Evolutionary conservation across 2,888 invertebrate species (phyloP).

Genomic region (Drosophila mulleri): DNA sequence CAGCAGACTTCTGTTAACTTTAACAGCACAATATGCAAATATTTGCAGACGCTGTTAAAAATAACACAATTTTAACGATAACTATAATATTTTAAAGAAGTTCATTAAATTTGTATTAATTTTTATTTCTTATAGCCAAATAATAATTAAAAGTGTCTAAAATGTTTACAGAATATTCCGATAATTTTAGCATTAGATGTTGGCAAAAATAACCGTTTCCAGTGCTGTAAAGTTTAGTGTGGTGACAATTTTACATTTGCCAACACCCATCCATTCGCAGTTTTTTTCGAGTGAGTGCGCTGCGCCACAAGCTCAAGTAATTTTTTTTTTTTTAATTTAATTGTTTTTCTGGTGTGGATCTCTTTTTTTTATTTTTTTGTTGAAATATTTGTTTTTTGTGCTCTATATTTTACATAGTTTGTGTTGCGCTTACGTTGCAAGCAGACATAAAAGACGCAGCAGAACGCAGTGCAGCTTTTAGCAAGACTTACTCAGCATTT

Average conservation of each 20-base stretch:
- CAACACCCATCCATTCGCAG: neutral
- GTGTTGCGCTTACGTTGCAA: no score
- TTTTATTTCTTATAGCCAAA: neutral
- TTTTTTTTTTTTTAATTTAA: neutral
- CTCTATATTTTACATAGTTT: neutral
- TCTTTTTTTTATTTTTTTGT: neutral
- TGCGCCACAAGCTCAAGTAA: neutral
- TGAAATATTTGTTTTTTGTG: neutral
- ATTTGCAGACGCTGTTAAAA: no score
- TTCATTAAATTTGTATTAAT: neutral
- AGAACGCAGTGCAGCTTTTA: neutral
- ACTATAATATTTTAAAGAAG: neutral
- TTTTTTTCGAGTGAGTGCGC: neutral
- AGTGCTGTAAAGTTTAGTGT: slow-evolving; percentile 1
- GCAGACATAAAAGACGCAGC: no score
- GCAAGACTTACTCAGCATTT: neutral
- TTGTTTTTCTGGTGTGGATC: neutral
- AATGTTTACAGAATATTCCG: no score
- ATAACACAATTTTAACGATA: no score
- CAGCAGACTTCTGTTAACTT: neutral
- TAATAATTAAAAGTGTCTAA: no score
- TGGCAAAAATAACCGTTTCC: neutral
- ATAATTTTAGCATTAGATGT: neutral
- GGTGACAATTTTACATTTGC: neutral
- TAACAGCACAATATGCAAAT: neutral